A percentile compares a stretch with the other conserved stretches of the same genome.
These are phyloP conservation scores for Diuraphis noxia DNA, from an alignment of 1,140 invertebrate genomes.

Conservation along the genomic window DNA sequence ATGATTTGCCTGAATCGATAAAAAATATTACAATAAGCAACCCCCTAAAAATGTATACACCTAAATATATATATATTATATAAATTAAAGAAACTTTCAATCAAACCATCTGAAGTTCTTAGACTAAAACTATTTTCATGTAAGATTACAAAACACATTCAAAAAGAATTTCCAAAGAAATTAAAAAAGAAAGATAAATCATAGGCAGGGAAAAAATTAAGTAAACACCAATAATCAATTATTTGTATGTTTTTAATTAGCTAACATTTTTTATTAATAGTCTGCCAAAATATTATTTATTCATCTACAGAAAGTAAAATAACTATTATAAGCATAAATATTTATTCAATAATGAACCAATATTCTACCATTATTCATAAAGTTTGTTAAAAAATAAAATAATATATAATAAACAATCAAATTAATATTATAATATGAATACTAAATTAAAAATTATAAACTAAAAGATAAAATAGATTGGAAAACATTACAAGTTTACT, in stretches of 20 bases:
- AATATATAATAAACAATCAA: slow-evolving; percentile 27
- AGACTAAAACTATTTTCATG: neutral
- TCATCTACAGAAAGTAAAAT: neutral
- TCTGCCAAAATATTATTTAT: neutral
- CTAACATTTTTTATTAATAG: neutral
- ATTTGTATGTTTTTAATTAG: neutral
- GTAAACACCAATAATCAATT: neutral
- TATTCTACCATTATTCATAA: neutral
- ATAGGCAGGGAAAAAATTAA: neutral
- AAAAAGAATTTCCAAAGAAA: neutral
- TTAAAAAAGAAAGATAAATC: neutral
- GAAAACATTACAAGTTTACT: slow-evolving; percentile 11
- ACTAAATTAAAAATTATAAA: slow-evolving; percentile 13
- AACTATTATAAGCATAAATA: neutral
- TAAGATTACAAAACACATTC: neutral
- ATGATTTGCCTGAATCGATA: neutral
- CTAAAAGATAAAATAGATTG: neutral
- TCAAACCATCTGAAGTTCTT: neutral
- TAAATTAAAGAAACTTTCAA: neutral
- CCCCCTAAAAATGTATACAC: neutral
- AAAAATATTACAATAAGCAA: neutral
- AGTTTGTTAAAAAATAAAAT: slow-evolving; percentile 11
- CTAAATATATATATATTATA: neutral
- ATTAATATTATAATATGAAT: slow-evolving; percentile 16
- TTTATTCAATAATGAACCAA: neutral